phyloP scores from a whole-genome alignment of 2,113 vertebrate species.

The Ptilonorhynchus violaceus region DNA sequence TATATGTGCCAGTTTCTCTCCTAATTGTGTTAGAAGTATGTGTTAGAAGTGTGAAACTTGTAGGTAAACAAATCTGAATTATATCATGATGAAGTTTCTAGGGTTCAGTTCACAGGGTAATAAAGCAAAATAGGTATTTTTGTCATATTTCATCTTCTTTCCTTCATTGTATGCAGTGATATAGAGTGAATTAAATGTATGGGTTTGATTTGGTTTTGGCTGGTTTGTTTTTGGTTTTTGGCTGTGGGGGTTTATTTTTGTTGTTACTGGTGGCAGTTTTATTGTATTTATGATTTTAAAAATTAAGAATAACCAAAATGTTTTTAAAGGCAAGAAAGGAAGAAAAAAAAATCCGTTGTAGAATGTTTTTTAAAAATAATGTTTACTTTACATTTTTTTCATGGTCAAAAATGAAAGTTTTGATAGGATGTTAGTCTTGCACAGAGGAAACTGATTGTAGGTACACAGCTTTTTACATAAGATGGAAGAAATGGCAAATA shows the following conservation, averaged over 20 bases:
- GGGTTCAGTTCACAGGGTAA: not conserved
- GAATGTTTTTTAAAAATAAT: not conserved
- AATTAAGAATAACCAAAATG: not conserved
- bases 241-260: not conserved
- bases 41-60: not conserved
- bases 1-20: not conserved
- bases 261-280: not conserved
- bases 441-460: not conserved
- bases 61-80: not conserved
- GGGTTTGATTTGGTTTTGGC: not conserved
- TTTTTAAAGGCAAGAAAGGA: not conserved
- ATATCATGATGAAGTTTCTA: not conserved
- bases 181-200: not conserved
- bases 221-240: not conserved
- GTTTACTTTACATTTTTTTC: not conserved
- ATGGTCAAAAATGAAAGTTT: not conserved
- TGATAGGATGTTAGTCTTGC: not conserved
- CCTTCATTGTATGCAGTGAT: not conserved
- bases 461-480: not conserved
- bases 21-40: not conserved
- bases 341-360: not conserved
- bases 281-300: not conserved
- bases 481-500: not conserved
- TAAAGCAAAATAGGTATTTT: not conserved
- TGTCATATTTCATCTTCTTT: not conserved